Evolutionary conservation across 2,888 invertebrate species (phyloP).

Genomic region (Adineta ricciae): DNA sequence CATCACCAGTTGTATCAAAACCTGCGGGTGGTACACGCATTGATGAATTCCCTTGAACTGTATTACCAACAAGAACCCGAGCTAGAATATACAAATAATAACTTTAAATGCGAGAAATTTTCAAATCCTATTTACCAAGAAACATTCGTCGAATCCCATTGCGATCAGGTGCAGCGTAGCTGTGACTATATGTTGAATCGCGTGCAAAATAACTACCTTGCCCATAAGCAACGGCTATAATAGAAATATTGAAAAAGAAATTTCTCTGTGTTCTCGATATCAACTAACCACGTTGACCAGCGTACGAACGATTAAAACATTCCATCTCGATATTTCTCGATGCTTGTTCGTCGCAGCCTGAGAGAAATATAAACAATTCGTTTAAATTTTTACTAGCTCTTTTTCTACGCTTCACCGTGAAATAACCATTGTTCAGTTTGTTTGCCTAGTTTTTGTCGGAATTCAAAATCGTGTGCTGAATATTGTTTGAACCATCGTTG

Average conservation of each 20-base stretch:
- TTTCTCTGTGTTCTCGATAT: background rate
- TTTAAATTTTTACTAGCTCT: background rate
- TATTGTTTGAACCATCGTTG: conserved; percentile 15
- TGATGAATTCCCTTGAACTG: conserved; percentile 35
- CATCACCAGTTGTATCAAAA: background rate
- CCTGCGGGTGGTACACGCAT: conserved; percentile 38
- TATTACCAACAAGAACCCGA: conserved; percentile 40
- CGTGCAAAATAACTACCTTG: conserved; percentile 44
- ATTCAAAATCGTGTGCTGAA: background rate
- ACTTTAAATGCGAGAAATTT: background rate
- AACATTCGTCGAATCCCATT: background rate
- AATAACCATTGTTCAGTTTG: background rate
- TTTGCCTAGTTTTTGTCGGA: conserved; percentile 3
- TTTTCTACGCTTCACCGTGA: background rate
- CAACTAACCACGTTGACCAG: background rate
- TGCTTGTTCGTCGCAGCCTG: background rate
- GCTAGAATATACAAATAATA: conserved; percentile 38
- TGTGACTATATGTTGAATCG: conserved; percentile 37
- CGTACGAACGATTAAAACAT: conserved; percentile 14
- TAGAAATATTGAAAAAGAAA: background rate
- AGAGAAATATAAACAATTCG: background rate
- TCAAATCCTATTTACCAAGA: background rate
- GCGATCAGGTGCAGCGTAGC: conserved; percentile 37
- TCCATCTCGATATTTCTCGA: background rate
- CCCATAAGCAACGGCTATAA: conserved; percentile 40